Evolutionary conservation across 2,797 vertebrate species (phyloP).

Genomic region (Darevskia mixta): DNA sequence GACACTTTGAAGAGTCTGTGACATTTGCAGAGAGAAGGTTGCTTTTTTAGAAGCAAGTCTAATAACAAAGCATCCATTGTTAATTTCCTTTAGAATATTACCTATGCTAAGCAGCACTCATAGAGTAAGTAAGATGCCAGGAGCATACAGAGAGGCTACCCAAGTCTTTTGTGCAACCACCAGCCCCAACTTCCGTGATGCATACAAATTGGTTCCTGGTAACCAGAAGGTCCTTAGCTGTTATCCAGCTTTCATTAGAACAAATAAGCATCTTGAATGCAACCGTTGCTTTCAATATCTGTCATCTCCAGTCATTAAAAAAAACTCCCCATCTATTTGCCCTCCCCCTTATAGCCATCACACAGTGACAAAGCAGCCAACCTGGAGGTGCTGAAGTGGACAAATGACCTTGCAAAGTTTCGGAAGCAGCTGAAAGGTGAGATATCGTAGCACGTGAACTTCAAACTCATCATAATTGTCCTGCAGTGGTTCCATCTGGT

Average conservation of each 20-base stretch:
- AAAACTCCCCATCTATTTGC: slow-evolving; percentile 23
- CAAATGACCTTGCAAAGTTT: slow-evolving; percentile 93
- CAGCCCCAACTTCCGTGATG: not conserved
- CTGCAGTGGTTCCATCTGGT: not conserved
- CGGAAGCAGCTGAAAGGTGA: slow-evolving; percentile 97
- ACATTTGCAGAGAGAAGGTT: not conserved
- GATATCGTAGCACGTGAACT: not conserved
- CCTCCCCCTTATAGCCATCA: slow-evolving; percentile 85
- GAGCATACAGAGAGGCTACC: not conserved
- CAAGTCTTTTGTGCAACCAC: not conserved
- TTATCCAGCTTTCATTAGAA: not conserved
- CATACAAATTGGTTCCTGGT: not conserved
- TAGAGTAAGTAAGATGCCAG: not conserved
- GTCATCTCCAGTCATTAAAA: slow-evolving; percentile 20
- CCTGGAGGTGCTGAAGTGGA: slow-evolving; percentile 95
- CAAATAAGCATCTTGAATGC: not conserved
- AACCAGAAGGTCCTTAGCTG: not conserved
- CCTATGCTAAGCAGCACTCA: not conserved
- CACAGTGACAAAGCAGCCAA: slow-evolving; percentile 95
- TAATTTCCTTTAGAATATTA: not conserved
- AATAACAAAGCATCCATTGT: not conserved
- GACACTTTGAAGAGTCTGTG: not conserved
- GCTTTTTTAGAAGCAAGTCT: not conserved
- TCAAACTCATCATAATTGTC: not conserved
- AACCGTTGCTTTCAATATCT: not conserved